Conservation (phyloP, 1,140 invertebrate species). For the Adelges cooleyi region DNA sequence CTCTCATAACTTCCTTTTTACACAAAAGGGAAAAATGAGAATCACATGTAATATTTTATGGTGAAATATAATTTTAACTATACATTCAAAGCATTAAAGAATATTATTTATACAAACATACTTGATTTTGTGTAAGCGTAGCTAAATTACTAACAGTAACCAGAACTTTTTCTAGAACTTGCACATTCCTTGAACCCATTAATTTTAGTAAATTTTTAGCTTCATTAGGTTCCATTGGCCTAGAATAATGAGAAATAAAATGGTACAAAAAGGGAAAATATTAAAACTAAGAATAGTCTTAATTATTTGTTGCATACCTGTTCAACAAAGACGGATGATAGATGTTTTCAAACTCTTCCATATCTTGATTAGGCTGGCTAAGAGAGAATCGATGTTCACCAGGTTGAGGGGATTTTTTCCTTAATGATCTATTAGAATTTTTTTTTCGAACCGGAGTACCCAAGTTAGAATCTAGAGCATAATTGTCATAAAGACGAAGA, state of each 20-base stretch:
- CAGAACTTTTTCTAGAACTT: constrained; percentile 42
- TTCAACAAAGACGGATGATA: constrained; percentile 7
- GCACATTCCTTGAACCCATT: constrained; percentile 42
- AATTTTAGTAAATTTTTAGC: constrained; percentile 44
- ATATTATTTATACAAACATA: not conserved
- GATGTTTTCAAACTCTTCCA: constrained; percentile 41
- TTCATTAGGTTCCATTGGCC: constrained; percentile 37
- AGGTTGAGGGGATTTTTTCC: constrained; percentile 31
- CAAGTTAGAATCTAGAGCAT: constrained; percentile 28
- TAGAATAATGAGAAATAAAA: constrained; percentile 1
- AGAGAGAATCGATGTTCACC: constrained; percentile 41
- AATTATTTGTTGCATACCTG: too few species aligned
- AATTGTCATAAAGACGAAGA: constrained; percentile 35
- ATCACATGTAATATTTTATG: too few species aligned
- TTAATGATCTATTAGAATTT: constrained; percentile 37
- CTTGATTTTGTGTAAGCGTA: constrained; percentile 46
- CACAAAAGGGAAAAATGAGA: too few species aligned
- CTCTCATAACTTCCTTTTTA: constrained; percentile 43
- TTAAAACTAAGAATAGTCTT: too few species aligned
- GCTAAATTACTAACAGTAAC: constrained; percentile 45
- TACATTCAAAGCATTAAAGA: too few species aligned
- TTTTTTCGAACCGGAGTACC: constrained; percentile 37
- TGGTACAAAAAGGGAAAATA: not conserved
- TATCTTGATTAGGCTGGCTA: constrained; percentile 43
- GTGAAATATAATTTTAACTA: too few species aligned